These are phyloP conservation scores for Tenthredo amoena DNA, from an alignment of 2,888 invertebrate genomes.

Conservation along the genomic window DNA sequence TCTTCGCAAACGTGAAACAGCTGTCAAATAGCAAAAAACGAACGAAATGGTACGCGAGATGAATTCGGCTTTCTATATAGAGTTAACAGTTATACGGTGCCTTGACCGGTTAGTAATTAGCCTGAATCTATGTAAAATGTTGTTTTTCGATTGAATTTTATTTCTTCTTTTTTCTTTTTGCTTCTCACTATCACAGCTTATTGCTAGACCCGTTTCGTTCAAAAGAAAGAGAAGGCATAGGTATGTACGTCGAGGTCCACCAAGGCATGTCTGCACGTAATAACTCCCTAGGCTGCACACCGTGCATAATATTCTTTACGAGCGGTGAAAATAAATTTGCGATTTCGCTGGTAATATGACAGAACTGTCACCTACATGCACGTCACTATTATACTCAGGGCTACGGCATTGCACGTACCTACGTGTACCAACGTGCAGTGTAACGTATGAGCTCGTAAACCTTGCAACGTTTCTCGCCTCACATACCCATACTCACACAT, in stretches of 20 bases:
- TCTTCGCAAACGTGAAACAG: neutral
- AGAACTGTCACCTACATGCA: constrained; percentile 59
- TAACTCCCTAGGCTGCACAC: constrained; percentile 20
- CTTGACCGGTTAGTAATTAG: neutral
- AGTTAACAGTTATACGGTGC: neutral
- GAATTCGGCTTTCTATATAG: neutral
- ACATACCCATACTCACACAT: neutral
- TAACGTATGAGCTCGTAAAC: constrained; percentile 71
- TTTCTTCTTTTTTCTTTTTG: neutral
- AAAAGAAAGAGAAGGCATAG: neutral
- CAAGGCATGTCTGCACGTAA: constrained; percentile 25
- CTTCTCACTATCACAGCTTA: neutral
- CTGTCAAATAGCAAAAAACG: neutral
- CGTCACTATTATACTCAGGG: constrained; percentile 52
- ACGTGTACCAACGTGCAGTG: constrained; percentile 55
- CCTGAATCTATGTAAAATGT: neutral
- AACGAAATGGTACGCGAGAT: neutral
- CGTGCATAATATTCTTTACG: constrained; percentile 54
- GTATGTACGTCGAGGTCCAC: neutral
- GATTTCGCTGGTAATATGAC: constrained; percentile 66
- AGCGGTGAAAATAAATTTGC: constrained; percentile 65
- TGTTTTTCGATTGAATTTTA: neutral
- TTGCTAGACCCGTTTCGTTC: neutral
- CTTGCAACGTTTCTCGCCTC: constrained; percentile 63
- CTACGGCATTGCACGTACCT: constrained; percentile 54